Evolutionary conservation across 92 coral and sea anemone species (phyloP), one percentile per base, ranked within the genome.

Genomic region (Parazoanthus swiftii): DNA sequence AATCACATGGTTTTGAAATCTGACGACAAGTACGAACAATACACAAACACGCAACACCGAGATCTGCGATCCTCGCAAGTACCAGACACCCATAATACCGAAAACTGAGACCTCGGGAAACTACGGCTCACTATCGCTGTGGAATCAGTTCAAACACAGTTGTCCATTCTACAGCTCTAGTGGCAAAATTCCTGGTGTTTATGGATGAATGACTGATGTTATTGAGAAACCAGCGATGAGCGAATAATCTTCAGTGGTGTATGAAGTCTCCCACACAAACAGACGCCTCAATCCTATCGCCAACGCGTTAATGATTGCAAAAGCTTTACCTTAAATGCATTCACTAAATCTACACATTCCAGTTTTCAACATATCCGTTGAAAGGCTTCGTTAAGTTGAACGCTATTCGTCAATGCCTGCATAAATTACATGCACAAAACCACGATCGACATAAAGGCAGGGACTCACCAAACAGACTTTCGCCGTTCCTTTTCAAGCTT

Each of bases 391-490:
- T 84, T 84, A 25, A 66, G 56, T 76, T 75, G 77, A 81, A 81
- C 65, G 73, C 75, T 51, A 85, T 76, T 86, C 75, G 76, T 86
- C 88, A 54, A 54, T 80, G 80, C 29, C 63, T 92, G 98, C 98
- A 95, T 95, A 95, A 90, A 95, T 95, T 95, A 95, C 94, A 93
- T 78, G 86, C 88, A 89, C 91, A 90, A 91, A 92, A 81, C 86
- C 90, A 83, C 92, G 88, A 81, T 75, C 81, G 86, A 88, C 88
- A 88, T 88, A 78, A 85, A 88, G 90, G 95, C 92, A 90, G 89
- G 93, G 95, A 89, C 98, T 94, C 88, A 94, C 98, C 96, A 68
- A 89, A 89, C 89, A 95, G 76, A 88, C 36, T 82, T 89, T 93
- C 96, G 89, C 89, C 90, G 91, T 86, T 91, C 88, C 89, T 91